Evolutionary conservation across 2,113 vertebrate species (phyloP), one percentile per base, ranked within the genome.

Genomic region (Gobius niger): DNA sequence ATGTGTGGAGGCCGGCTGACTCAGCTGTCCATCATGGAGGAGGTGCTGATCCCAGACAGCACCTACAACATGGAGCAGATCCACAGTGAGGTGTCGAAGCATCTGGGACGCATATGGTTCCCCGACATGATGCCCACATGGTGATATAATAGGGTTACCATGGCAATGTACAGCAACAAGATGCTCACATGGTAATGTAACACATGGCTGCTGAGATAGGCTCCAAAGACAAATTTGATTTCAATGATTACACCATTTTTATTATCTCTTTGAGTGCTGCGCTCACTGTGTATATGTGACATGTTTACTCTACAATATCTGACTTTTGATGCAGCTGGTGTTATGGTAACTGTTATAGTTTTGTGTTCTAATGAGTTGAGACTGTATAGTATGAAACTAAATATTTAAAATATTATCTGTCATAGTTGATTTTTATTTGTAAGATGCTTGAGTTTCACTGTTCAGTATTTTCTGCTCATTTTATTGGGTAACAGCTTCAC

Each of bases 71-170:
- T 96, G 84, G 96, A 98, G 84, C 95, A 98, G 88, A 97, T 98
- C 83, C 96, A 98, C 0, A 96, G 95, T 90, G 96, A 98, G 85
- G 96, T 98, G 75, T 98, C 96, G 16, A 98, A 97, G 85, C 95
- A 98, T 84, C 92, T 98, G 7, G 96, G 96, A 44, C 94, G 96
- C 74, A 94, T 96, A 57, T 98, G 97, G 96, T 97, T 96, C 87
- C 96, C 96, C 2, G 96, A 98, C 56, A 96, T 96, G 96, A 98
- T 98, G 96, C 96, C 96, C 56, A 98, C 95, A 0, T 98, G 96
- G 96, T 98, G 88, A 74, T 65, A 14, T 63, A 53, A 59, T 19
- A 13, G 24, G 24, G 24, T 34, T 34, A 34, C 24, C 24, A 34
- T 34, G 24, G 24, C 24, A 34, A 34, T 34, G 96, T 97, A 96